These are phyloP conservation scores for Sparus aurata DNA, from an alignment of 2,797 vertebrate species.

Conservation along the genomic window DNA sequence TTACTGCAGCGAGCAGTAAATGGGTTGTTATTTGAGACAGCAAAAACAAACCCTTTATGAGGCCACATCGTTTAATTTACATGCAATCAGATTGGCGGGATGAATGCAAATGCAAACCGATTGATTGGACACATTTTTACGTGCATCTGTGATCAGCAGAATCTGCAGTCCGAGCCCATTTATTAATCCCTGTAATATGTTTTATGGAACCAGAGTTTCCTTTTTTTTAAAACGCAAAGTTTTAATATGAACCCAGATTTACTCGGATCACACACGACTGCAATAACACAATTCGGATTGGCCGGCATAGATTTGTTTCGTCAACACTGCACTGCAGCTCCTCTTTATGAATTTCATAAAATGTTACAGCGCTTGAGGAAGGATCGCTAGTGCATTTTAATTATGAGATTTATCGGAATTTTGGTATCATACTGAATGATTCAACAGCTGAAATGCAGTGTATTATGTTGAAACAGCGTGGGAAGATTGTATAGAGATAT, in stretches of 20 bases:
- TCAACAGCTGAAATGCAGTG: slow-evolving; percentile 3
- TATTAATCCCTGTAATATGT: slow-evolving; percentile 18
- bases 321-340: neutral
- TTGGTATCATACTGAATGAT: slow-evolving; percentile 16
- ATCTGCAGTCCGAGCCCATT: slow-evolving; percentile 39
- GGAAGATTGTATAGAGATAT: neutral
- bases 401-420: slow-evolving; percentile 1
- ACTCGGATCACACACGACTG: slow-evolving; percentile 9
- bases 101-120: slow-evolving; percentile 44
- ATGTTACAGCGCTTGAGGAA: slow-evolving; percentile 12
- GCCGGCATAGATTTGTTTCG: neutral
- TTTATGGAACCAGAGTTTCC: slow-evolving; percentile 25
- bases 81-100: slow-evolving; percentile 47
- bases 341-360: slow-evolving; percentile 24
- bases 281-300: neutral
- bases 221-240: slow-evolving; percentile 22
- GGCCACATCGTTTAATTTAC: slow-evolving; percentile 42
- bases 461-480: neutral
- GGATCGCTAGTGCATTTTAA: slow-evolving; percentile 21
- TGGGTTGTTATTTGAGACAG: slow-evolving; percentile 32
- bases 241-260: slow-evolving; percentile 13
- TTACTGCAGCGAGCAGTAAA: slow-evolving; percentile 43
- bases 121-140: slow-evolving; percentile 47
- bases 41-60: slow-evolving; percentile 39
- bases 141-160: slow-evolving; percentile 37